These are phyloP conservation scores for Tragelaphus oryx DNA, from an alignment of 2,797 vertebrate species.

Conservation along the genomic window DNA sequence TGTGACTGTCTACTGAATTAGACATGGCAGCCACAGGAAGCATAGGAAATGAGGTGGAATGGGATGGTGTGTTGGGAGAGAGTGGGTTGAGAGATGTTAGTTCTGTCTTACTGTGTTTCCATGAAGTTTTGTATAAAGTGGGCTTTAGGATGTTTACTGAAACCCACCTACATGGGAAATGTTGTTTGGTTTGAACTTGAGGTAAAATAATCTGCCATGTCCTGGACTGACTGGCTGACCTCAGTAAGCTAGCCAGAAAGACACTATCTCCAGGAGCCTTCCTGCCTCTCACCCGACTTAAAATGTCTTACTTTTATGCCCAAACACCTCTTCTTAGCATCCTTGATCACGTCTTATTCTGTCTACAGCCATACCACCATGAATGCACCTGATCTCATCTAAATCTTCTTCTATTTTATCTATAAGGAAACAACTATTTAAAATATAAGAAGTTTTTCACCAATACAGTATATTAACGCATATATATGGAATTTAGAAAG, in stretches of 20 bases:
- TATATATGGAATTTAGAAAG: not conserved
- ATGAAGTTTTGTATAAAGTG: conserved; percentile 18
- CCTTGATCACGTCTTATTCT: not conserved
- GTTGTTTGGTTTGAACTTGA: conserved; percentile 36
- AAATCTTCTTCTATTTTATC: not conserved
- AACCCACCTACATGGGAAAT: conserved; percentile 29
- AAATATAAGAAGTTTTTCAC: not conserved
- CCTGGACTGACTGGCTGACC: not conserved
- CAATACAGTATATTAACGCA: not conserved
- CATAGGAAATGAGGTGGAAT: conserved; percentile 6
- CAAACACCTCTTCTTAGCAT: not conserved
- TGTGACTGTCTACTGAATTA: conserved; percentile 26
- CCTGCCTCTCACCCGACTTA: not conserved
- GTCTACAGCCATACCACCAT: not conserved
- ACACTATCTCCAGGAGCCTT: not conserved
- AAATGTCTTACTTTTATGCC: not conserved
- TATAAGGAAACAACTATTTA: conserved; percentile 7
- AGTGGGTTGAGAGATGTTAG: not conserved
- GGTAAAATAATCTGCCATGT: not conserved
- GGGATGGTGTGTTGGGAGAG: not conserved
- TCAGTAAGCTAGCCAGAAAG: not conserved
- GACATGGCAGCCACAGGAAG: conserved; percentile 46
- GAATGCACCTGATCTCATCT: not conserved
- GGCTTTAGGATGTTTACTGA: conserved; percentile 48
- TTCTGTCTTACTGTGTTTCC: not conserved